phyloP scores from a whole-genome alignment of 1,140 invertebrate genomes.

The Mizuhopecten yessoensis region DNA sequence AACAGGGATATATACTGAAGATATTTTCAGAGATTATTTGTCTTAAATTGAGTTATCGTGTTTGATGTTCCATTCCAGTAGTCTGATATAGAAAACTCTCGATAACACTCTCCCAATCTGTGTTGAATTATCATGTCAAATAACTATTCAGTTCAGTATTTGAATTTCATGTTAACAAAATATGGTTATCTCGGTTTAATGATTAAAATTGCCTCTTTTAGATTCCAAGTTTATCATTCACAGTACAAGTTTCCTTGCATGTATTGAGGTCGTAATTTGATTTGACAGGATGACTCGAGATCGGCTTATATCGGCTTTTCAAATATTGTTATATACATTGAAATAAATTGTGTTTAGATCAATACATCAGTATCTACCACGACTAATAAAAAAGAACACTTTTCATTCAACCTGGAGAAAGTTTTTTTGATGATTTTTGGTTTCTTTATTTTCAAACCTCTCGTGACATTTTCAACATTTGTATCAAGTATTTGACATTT shows the following conservation, averaged over 20 bases:
- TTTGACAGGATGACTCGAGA: no score
- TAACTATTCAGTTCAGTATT: not conserved
- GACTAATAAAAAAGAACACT: no score
- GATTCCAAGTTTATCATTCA: not conserved
- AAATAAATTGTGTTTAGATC: no score
- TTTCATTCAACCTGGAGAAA: no score
- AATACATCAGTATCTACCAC: no score
- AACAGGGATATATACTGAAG: not conserved
- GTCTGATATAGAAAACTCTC: not conserved
- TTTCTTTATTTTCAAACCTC: no score
- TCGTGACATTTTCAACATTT: no score
- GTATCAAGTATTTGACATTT: no score
- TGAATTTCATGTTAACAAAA: not conserved
- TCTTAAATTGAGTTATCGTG: not conserved
- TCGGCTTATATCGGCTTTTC: no score
- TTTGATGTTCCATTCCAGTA: not conserved
- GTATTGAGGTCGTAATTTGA: no score
- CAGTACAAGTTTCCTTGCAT: not conserved
- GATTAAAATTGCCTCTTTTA: not conserved
- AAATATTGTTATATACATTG: no score
- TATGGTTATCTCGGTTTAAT: not conserved
- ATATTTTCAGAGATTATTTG: not conserved
- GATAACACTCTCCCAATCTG: not conserved
- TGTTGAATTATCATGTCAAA: not conserved
- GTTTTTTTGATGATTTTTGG: no score